Conservation (phyloP, 1,140 invertebrate genomes). For the Laodelphax striatellus region DNA sequence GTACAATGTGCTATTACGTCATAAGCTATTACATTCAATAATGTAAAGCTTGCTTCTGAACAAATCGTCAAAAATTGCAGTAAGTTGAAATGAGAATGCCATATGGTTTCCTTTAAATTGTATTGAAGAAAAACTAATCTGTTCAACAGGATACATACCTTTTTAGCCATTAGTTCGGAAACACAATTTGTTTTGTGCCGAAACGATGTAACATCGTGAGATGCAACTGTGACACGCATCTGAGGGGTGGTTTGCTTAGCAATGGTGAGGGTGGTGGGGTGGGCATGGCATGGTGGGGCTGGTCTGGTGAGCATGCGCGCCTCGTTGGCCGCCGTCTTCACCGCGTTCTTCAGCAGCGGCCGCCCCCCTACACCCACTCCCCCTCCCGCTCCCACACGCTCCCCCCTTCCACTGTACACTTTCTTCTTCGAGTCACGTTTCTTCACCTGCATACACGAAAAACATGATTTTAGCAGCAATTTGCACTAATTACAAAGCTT, state of each 20-base stretch:
- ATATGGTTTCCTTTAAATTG: no score
- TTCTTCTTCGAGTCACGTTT: slow-evolving; percentile 42
- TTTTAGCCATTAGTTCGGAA: neutral
- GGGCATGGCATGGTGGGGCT: no score
- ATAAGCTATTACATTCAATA: no score
- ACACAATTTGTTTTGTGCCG: slow-evolving; percentile 10
- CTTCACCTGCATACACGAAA: slow-evolving; percentile 24
- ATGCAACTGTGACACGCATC: neutral
- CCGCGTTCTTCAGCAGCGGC: slow-evolving; percentile 21
- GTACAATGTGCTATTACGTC: no score
- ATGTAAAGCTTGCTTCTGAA: no score
- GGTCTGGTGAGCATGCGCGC: slow-evolving; percentile 19
- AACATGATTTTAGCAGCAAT: no score
- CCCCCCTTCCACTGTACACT: slow-evolving; percentile 33
- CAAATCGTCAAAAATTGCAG: no score
- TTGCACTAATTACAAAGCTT: no score
- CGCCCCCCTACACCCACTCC: slow-evolving; percentile 10
- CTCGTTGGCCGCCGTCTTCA: slow-evolving; percentile 21
- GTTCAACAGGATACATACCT: no score
- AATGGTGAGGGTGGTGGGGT: neutral
- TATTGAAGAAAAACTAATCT: no score
- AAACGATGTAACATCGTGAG: slow-evolving; percentile 1
- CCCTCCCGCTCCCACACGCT: slow-evolving; percentile 19
- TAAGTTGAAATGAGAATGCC: no score
- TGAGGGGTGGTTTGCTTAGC: slow-evolving; percentile 3